These are phyloP conservation scores for Diploscapter pachys DNA, from an alignment of 1,140 invertebrate species.

Conservation along the genomic window DNA sequence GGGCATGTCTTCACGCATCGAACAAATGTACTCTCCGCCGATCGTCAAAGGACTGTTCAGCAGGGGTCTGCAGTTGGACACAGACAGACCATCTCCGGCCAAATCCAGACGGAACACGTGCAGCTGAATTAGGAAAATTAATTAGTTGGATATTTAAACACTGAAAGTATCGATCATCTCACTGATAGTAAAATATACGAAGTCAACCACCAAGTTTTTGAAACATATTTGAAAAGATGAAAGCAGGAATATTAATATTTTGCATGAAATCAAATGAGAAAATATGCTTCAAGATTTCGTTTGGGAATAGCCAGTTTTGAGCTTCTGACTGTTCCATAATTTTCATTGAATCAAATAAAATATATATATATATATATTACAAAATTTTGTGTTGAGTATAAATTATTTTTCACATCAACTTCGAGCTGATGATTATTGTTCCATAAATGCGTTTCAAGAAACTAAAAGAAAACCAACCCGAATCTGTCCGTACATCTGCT, in stretches of 20 bases:
- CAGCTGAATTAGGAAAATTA: constrained; percentile 36
- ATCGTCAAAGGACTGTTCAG: constrained; percentile 46
- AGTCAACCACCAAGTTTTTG: no score
- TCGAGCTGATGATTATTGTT: neutral
- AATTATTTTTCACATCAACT: neutral
- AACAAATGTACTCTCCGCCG: constrained; percentile 52
- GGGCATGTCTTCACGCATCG: constrained; percentile 52
- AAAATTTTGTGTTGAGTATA: no score
- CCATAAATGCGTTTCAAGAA: neutral
- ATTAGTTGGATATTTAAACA: constrained; percentile 9
- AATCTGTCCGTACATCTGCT: constrained; percentile 51
- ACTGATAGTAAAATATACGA: no score
- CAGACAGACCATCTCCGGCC: constrained; percentile 42
- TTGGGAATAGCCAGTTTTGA: no score
- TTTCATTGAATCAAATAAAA: no score
- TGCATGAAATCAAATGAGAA: no score
- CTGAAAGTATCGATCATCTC: no score
- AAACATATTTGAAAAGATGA: no score
- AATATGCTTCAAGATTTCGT: no score
- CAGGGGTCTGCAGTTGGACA: constrained; percentile 43
- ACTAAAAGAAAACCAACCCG: neutral
- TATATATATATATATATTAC: no score
- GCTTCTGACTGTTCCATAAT: no score
- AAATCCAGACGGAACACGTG: constrained; percentile 51
- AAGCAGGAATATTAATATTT: no score